Base-by-base conservation (phyloP, 2,888 invertebrate species). In the Smittia aterrima region DNA sequence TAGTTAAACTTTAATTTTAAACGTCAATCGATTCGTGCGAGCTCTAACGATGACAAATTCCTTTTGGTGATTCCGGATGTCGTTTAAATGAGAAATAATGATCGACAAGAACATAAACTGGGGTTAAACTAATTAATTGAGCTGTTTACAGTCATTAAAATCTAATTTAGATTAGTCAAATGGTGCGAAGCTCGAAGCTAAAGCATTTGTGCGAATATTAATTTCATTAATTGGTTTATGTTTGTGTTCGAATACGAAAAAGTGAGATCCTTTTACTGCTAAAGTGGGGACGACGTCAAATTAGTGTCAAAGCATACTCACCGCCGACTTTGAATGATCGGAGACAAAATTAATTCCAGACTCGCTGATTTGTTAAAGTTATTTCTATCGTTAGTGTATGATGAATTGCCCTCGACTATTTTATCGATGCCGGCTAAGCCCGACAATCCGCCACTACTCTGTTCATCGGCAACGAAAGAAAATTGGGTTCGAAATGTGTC, bases 321-420 rank as follows among this genome's bases (percentile, higher is more conserved):
- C 83, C 83, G 82, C 80, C 82, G 81, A 82, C 83, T 83, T 82
- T 83, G 83, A 78, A 83, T 83, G 80, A 83, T 83, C 82, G 83
- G 83, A 80, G 83, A 82, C 79, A 83, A 81, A 81, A 83, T 83
- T 80, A 83, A 81, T 81, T 83, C 83, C 82, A 83, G 81, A 80
- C 83, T 83, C 80, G 82, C 82, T 80, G 83, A 82, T 81, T 82
- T 82, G 80, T 77, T 64, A 74, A 64, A 22, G 66, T 66, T 74
- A 71, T 75, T 66, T 16, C 40, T 58, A 75, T 76, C 74, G 72
- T 74, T 74, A 75, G 75, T 75, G 71, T 24, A 54, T 71, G 71
- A 53, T 58, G 71, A 64, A 47, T 6, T 40, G 16, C 54, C 58
- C 22, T 72, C 75, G 67, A 66, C 72, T 72, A 64, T 71, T 47